phyloP scores from a whole-genome alignment of 35 echinoderm and acorn worm genomes.

The Ophioderma brevispina region DNA sequence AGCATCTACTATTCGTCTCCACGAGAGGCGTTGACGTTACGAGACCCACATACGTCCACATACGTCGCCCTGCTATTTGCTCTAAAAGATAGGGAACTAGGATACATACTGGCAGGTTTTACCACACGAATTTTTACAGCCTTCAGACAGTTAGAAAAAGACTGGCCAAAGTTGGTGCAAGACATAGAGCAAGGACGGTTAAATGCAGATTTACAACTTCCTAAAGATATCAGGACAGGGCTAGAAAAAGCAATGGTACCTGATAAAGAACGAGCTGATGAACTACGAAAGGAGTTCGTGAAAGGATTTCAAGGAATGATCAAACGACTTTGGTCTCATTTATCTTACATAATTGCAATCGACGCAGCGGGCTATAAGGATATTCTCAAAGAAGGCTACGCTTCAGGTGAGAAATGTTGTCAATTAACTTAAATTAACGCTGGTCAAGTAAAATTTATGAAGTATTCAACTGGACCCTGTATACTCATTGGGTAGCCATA shows the following conservation, averaged over 20 bases:
- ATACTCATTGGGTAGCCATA: too few species aligned
- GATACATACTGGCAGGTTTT: background rate
- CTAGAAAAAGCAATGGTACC: slow-evolving; percentile 10
- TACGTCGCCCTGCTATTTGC: slow-evolving; percentile 66
- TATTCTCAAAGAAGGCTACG: slow-evolving; percentile 2
- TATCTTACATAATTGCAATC: background rate
- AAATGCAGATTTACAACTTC: slow-evolving; percentile 20
- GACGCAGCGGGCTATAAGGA: slow-evolving; percentile 24
- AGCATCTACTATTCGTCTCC: background rate
- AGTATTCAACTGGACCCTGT: too few species aligned
- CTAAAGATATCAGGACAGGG: background rate
- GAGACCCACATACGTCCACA: background rate
- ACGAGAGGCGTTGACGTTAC: background rate
- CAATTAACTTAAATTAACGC: too few species aligned
- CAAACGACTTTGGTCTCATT: slow-evolving; percentile 59
- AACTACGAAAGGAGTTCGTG: slow-evolving; percentile 50
- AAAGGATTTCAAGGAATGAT: slow-evolving; percentile 68
- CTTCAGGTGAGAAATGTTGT: too few species aligned
- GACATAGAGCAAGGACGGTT: slow-evolving; percentile 56
- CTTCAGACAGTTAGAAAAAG: slow-evolving; percentile 43
- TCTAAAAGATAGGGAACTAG: slow-evolving; percentile 45
- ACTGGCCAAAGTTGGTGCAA: slow-evolving; percentile 39
- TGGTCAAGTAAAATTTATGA: too few species aligned
- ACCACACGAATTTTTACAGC: slow-evolving; percentile 5
- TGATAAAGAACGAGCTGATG: slow-evolving; percentile 29